Evolutionary conservation across 2,113 vertebrate species (phyloP).

Genomic region (Colius striatus): DNA sequence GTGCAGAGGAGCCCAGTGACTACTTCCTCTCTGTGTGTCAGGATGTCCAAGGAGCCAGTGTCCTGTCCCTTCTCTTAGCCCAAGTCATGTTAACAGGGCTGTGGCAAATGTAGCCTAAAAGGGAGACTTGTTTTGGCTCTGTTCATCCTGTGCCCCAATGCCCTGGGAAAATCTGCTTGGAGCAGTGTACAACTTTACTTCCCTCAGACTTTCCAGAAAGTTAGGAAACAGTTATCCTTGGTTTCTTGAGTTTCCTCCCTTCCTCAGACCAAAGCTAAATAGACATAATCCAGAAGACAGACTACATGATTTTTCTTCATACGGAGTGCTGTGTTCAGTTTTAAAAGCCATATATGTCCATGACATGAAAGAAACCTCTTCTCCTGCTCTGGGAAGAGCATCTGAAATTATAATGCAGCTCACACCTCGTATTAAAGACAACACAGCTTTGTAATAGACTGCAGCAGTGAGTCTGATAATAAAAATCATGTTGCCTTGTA

Average conservation of each 20-base stretch:
- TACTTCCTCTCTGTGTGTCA: neutral
- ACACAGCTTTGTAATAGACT: neutral
- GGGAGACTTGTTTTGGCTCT: neutral
- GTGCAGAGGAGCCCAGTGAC: neutral
- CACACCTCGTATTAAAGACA: neutral
- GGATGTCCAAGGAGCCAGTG: rapidly evolving
- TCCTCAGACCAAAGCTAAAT: neutral
- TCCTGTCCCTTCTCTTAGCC: neutral
- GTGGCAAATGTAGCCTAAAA: neutral
- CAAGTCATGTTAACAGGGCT: neutral
- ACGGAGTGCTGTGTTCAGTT: neutral
- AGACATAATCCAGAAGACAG: neutral
- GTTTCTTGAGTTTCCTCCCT: neutral
- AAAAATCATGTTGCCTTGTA: neutral
- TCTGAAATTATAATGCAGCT: neutral
- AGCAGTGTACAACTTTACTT: rapidly evolving
- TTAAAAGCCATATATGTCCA: neutral
- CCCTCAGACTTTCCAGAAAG: neutral
- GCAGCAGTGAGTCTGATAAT: neutral
- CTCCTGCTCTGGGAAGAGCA: neutral
- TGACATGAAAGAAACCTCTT: neutral
- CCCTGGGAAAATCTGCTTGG: neutral
- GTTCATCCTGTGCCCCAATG: rapidly evolving
- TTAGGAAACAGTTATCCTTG: neutral
- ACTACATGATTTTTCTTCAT: neutral